Conservation (phyloP, 2,797 vertebrate genomes). For the Thunnus albacares region DNA sequence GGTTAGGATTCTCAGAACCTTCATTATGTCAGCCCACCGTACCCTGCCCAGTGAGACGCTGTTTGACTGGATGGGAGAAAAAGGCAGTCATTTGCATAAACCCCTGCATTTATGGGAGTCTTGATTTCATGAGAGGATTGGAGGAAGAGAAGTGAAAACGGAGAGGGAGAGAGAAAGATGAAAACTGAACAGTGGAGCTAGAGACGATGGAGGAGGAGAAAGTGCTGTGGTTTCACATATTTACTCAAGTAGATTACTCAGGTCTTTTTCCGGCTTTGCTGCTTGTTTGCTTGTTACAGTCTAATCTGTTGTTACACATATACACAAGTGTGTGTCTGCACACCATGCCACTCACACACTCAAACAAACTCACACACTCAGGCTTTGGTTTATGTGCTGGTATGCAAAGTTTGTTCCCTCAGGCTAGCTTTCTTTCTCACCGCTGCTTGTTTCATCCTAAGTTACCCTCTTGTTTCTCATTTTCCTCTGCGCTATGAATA, state of each 20-base stretch:
- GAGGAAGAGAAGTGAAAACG: conserved; percentile 5
- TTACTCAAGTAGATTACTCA: conserved; percentile 71
- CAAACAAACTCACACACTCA: conserved; percentile 15
- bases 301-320: conserved; percentile 49
- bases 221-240: conserved; percentile 69
- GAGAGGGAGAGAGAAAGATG: conserved; percentile 2
- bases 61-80: conserved; percentile 20
- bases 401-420: conserved; percentile 53
- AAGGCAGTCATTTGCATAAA: conserved; percentile 53
- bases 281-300: conserved; percentile 65
- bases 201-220: conserved; percentile 43
- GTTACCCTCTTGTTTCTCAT: conserved; percentile 13
- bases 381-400: conserved; percentile 30
- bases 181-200: conserved; percentile 4
- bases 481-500: conserved; percentile 65
- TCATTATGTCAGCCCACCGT: conserved; percentile 12
- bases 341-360: background rate
- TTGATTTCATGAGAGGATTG: conserved; percentile 19
- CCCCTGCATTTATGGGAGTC: conserved; percentile 22
- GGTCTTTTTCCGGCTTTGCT: conserved; percentile 50
- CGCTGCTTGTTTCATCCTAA: conserved; percentile 1
- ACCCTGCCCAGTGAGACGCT: background rate
- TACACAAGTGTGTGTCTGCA: background rate
- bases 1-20: conserved; percentile 12
- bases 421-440: conserved; percentile 45